Base-by-base conservation (phyloP, 2,797 vertebrate species). In the Gymnothorax reevesii region DNA sequence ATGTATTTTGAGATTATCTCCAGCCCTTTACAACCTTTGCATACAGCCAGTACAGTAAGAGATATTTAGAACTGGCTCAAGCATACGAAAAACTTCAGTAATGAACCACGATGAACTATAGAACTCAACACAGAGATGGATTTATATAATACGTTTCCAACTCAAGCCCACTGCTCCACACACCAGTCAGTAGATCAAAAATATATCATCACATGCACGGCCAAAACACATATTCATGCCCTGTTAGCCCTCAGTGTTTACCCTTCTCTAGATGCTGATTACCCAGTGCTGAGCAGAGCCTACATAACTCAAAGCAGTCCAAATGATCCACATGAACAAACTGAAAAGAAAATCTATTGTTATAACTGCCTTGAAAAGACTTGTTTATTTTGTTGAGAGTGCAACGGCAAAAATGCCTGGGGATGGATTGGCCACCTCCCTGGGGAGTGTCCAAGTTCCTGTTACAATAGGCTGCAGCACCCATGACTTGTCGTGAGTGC, bases 61-160 rank as follows among this genome's bases (percentile, higher is more conserved):
- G 60, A 69, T n/a, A 89, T 75, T 66, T 6, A 85, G 88, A 59
- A 57, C 22, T 49, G 75, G 42, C 69, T 17, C 27, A 59, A 57
- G 22, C 82, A 9, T 8, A 27, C 79, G 88, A 84, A 86, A 83
- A 77, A 90, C 88, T 83, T 20, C 79, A 90, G 87, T 88, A 89
- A 92, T 89, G 90, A 92, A 93, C 91, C 90, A 92, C 8, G 22
- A 5, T 66, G 64, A 66, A 66, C 64, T n/a, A 92, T 92, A 93
- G 88, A 87, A 89, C 89, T 90, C 86, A 89, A 89, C 89, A 90
- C 91, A 89, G 91, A 92, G 91, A 92, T 91, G 91, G 92, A 92
- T 92, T 92, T 84, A 82, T 71, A 55, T 42, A 85, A 83, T 87
- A 85, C 49, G 66, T 84, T 86, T 87, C 85, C 83, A 77, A 84